Evolutionary conservation across 2,797 vertebrate genomes (phyloP).

Genomic region (Halcyon smyrnensis): DNA sequence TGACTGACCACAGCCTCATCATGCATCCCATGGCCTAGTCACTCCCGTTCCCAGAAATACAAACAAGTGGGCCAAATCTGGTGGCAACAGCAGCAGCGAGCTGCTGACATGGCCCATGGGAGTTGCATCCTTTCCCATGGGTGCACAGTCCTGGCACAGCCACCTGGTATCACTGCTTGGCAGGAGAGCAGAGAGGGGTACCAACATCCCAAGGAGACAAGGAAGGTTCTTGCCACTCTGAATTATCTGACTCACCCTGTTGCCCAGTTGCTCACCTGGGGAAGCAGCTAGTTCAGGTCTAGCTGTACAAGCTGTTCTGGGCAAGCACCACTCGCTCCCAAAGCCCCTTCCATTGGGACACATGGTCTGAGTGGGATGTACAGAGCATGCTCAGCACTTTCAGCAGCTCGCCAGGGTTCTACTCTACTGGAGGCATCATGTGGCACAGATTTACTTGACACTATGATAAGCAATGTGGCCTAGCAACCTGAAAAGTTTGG

Average conservation of each 20-base stretch:
- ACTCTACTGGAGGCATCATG: neutral
- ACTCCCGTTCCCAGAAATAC: neutral
- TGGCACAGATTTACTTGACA: neutral
- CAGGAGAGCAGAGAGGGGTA: neutral
- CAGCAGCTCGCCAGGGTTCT: neutral
- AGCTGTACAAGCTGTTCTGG: neutral
- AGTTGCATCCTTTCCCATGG: neutral
- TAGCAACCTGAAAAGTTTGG: neutral
- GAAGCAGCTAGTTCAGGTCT: neutral
- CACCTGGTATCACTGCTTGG: fast-evolving
- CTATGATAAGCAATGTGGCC: neutral
- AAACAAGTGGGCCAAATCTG: neutral
- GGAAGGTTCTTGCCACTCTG: neutral
- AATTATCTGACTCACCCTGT: neutral
- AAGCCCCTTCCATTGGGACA: neutral
- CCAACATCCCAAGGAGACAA: neutral
- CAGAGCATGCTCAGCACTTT: neutral
- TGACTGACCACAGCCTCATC: neutral
- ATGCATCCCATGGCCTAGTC: neutral
- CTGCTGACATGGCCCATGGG: neutral
- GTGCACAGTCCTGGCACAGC: neutral
- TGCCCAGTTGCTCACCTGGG: neutral
- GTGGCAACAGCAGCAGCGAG: neutral
- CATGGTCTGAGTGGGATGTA: neutral
- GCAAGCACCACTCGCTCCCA: neutral